Conservation (phyloP, 2,797 vertebrate genomes). For the Mus minutoides region DNA sequence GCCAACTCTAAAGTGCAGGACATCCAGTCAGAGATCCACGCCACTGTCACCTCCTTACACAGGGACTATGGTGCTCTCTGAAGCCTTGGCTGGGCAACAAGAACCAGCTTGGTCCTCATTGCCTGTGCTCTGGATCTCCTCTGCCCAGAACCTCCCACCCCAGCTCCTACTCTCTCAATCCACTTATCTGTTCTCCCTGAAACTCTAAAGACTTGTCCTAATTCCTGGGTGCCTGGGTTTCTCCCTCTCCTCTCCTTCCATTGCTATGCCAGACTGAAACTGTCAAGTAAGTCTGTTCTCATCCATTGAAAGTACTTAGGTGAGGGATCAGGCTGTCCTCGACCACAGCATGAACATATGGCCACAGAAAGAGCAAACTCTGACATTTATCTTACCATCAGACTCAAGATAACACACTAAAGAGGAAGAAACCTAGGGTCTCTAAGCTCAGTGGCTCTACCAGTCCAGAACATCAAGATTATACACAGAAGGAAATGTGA, state of each 20-base stretch:
- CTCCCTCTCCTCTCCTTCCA: not conserved
- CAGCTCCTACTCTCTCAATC: not conserved
- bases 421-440: not conserved
- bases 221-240: not conserved
- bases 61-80: not conserved
- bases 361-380: not conserved
- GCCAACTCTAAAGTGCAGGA: no score
- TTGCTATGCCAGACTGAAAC: not conserved
- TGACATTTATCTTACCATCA: not conserved
- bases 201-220: not conserved
- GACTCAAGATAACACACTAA: not conserved
- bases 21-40: not conserved
- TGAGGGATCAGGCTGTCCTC: not conserved
- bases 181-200: not conserved
- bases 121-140: not conserved
- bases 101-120: not conserved
- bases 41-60: not conserved
- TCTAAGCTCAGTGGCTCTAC: not conserved
- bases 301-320: not conserved
- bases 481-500: fast-evolving
- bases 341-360: not conserved
- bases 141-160: not conserved
- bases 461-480: not conserved
- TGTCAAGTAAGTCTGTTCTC: not conserved
- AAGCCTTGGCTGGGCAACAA: not conserved